Base-by-base conservation (phyloP, 2,888 invertebrate genomes). In the Stegophylla sp. region DNA sequence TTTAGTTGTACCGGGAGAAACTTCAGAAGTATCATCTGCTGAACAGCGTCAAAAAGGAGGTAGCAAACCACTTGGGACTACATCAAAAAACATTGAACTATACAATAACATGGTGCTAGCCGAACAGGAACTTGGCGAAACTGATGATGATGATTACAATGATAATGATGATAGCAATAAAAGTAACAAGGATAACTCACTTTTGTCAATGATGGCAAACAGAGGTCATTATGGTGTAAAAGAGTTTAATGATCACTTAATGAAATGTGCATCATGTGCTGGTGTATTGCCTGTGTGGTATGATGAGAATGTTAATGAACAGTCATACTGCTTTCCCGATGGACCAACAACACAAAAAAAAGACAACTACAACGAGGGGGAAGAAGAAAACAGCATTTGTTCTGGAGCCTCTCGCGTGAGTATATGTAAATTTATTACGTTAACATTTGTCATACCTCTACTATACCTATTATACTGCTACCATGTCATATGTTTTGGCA, bases 401-500 rank as follows among this genome's bases (percentile, higher is more conserved):
- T 43, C 26, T 1, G 51, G 51, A n/a, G 75, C 75, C 0, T 34
- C 51, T 7, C 75, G 75, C 1, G 75, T 76, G 5, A 76, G 64
- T 76, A 48, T 51, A 51, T n/a, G n/a, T n/a, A n/a, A 34, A 20
- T 34, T 41, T 43, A 23, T 12, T 51, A 28, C 4, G 4, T 1
- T 45, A 17, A 51, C 4, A 34, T 34, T 34, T 34, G 3, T 34
- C 34, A 34, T 7, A 34, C 7, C 34, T 7, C 4, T 34, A 34
- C 34, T 34, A n/a, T n/a, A 34, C 34, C 34, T 34, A 34, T 34
- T 34, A 34, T 34, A 34, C n/a, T n/a, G 7, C 34, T 34, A 34
- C 7, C 3, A 34, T 34, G 34, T 34, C 3, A 34, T 34, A 34
- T 34, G 7, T 34, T 34, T 34, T n/a, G n/a, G n/a, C n/a, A n/a